Percentiles rank a stretch among this genome's conserved stretches.
Conservation (phyloP, 2,113 vertebrate species). For the Fulica atra region DNA sequence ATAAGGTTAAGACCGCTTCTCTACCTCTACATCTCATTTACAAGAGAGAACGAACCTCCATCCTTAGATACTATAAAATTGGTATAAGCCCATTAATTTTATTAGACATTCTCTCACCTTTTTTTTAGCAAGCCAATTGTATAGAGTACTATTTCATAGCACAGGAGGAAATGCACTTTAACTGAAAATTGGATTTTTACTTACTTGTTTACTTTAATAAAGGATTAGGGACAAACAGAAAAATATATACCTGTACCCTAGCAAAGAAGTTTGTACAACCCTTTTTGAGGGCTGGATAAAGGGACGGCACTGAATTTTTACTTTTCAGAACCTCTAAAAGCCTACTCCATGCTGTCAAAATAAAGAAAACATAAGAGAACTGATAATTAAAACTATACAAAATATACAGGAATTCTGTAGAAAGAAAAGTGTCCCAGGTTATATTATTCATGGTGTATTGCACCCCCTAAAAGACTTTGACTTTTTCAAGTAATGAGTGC, state of each 20-base stretch:
- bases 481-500: neutral
- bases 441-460: neutral
- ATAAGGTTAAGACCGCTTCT: neutral
- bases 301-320: neutral
- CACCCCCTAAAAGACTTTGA: neutral
- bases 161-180: neutral
- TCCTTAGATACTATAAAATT: neutral
- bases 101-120: neutral
- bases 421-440: neutral
- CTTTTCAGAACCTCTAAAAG: neutral
- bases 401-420: neutral
- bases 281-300: neutral
- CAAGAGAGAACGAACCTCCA: neutral
- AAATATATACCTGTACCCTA: neutral
- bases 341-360: neutral
- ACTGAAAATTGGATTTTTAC: neutral
- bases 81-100: neutral
- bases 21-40: neutral
- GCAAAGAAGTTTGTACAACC: neutral
- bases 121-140: neutral
- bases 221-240: neutral
- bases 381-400: neutral
- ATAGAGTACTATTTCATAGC: neutral
- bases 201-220: neutral
- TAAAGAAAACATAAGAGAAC: neutral